Base-by-base conservation (phyloP, 2,888 invertebrate genomes). In the Ommatoiulus sabulosus region DNA sequence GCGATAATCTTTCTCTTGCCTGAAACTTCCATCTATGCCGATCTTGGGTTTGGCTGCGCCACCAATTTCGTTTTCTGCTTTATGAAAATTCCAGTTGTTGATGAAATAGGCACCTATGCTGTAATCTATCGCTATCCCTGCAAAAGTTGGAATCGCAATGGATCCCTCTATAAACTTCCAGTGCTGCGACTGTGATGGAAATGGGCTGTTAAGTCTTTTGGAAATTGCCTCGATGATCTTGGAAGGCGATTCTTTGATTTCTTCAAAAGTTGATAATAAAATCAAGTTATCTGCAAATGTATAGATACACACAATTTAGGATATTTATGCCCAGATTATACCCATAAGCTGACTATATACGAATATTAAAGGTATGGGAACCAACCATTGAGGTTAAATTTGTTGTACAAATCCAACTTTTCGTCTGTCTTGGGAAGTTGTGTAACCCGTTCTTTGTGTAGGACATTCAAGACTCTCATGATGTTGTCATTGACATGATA, bases 101-200 rank as follows among this genome's bases (percentile, higher is more conserved):
- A 87, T 87, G 12, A 52, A 6, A 43, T 48, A 46, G 5, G 57
- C 87, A 52, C 52, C 52, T 15, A 52, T 52, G 24, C 24, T 52
- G 7, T n/a, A 52, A 7, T 87, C 48, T 15, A 87, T n/a, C 12
- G 87, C 7, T 7, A 87, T 52, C 24, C 87, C 87, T 24, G 52
- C 46, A 6, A 87, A 43, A 3, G 87, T 87, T 24, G 87, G 87
- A 52, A 87, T 52, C 35, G 5, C 2, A 24, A n/a, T 24, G 43
- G 5, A 5, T n/a, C 46, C 87, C 52, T 87, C 87, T 24, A 87
- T 8, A 12, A 85, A n/a, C 15, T 85, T 85, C 85, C 85, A 85
- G 20, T 85, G 44, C 2, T 46, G 17, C 17, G 85, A 85, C 0
- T 20, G 3, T 24, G 20, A 7, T 5, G 72, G 72, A 24, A 24